Percentiles rank a stretch among this genome's conserved stretches.
These are phyloP conservation scores for Carapus acus DNA, from an alignment of 2,797 vertebrate genomes.

Conservation along the genomic window DNA sequence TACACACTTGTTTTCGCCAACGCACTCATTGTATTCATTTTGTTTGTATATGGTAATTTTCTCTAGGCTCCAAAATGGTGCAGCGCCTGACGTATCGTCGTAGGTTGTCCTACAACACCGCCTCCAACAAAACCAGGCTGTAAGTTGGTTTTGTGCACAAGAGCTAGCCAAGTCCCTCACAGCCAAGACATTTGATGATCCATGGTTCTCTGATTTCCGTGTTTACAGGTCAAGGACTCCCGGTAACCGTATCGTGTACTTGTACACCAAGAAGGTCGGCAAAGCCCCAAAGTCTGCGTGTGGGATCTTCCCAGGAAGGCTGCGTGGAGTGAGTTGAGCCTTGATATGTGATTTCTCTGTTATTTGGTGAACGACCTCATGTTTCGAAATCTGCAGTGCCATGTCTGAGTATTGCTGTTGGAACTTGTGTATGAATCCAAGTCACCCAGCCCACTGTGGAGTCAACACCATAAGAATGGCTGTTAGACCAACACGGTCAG, in stretches of 20 bases:
- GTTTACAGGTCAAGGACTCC: conserved; percentile 87
- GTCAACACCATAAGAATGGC: too few relatives aligned
- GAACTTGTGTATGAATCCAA: too few relatives aligned
- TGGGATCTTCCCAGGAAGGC: conserved; percentile 92
- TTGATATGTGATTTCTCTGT: not conserved
- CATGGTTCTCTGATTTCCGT: not conserved
- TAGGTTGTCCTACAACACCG: conserved; percentile 99
- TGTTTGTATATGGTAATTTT: not conserved
- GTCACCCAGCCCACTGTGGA: too few relatives aligned
- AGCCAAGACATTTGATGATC: too few relatives aligned
- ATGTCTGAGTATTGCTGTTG: too few relatives aligned
- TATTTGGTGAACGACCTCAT: too few relatives aligned
- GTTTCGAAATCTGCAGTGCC: too few relatives aligned
- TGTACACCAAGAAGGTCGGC: conserved; percentile 98
- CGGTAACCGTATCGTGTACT: conserved; percentile 95
- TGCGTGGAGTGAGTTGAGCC: conserved; percentile 85
- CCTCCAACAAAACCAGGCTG: conserved; percentile 98
- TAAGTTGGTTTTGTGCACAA: conserved; percentile 70
- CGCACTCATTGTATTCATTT: not conserved
- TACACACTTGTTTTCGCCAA: too few relatives aligned
- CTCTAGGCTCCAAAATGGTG: conserved; percentile 82
- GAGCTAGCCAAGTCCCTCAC: too few relatives aligned
- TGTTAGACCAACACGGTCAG: too few relatives aligned
- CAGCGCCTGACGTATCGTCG: conserved; percentile 97
- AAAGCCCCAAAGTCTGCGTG: conserved; percentile 97